Base-by-base conservation (phyloP, 2,888 invertebrate species). In the Pachydiplax longipennis region DNA sequence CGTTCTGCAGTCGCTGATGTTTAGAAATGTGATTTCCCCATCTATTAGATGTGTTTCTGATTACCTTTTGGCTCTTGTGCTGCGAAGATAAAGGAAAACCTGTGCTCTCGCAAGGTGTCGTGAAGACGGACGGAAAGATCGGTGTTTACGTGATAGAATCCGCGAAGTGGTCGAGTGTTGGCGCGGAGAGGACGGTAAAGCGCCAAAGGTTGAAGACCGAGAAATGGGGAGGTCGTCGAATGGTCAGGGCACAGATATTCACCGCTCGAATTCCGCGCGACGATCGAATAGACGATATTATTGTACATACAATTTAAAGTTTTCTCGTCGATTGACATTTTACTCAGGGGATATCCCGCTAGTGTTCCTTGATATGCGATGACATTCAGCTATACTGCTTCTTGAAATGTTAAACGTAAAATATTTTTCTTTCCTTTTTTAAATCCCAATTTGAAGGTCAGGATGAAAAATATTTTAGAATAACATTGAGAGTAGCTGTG, bases 161-260 rank as follows among this genome's bases (percentile, higher is more conserved):
- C 40, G 31, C 73, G 18, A 87, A 65, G 65, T 87, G 40, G 37
- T 65, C 40, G 13, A 61, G 87, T 87, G 61, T 65, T 65, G 58
- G 35, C 83, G 83, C 58, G 58, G 61, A 22, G 37, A 87, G 18
- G 61, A 65, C 37, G 35, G 0, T 83, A 31, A n/a, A 37, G 35
- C 87, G 35, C n/a, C 61, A 31, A 87, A 65, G 61, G 25, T 65
- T 87, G 87, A 87, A 87, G 87, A 87, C 58, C 61, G 87, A 65
- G 53, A 35, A 83, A 48, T 13, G 82, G 53, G 61, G 61, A 65
- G 61, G 35, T 35, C 10, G 58, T 18, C 22, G 35, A 8, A 40
- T 37, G 18, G 37, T 22, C 10, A 18, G 6, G 15, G 2, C 48
- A 18, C 35, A n/a, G 35, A 61, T 1, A 61, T 22, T 35, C 48